phyloP scores from a whole-genome alignment of 2,113 vertebrate genomes.

The Cyphomyrus discorhynchus region DNA sequence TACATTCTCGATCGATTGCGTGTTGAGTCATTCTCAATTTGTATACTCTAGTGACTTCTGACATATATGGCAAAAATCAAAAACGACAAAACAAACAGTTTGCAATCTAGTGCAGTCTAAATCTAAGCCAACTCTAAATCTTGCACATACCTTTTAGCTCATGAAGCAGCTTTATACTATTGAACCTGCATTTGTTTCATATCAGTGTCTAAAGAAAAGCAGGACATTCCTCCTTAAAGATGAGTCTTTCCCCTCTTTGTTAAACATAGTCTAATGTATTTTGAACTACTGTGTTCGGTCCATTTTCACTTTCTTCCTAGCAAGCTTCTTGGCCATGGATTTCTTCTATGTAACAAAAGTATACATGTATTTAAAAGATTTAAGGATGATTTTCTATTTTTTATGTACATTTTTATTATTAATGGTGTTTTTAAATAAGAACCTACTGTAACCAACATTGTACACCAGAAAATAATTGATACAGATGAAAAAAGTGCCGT shows the following conservation, averaged over 20 bases:
- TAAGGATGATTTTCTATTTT: neutral
- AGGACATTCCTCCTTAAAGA: neutral
- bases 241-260: neutral
- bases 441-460: neutral
- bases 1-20: neutral
- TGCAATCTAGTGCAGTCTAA: neutral
- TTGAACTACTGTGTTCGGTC: neutral
- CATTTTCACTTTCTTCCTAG: constrained; percentile 13
- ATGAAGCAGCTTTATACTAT: neutral
- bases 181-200: neutral
- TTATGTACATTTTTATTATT: neutral
- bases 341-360: neutral
- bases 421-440: neutral
- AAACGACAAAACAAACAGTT: neutral
- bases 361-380: neutral
- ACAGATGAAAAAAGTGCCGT: neutral
- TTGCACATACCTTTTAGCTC: neutral
- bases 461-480: neutral
- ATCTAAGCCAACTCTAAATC: neutral
- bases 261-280: neutral
- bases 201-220: neutral
- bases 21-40: neutral
- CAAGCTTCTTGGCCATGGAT: neutral
- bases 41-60: neutral
- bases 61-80: neutral